Evolutionary conservation across 2,888 invertebrate genomes (phyloP).

Genomic region (Ennomos quercinarius): DNA sequence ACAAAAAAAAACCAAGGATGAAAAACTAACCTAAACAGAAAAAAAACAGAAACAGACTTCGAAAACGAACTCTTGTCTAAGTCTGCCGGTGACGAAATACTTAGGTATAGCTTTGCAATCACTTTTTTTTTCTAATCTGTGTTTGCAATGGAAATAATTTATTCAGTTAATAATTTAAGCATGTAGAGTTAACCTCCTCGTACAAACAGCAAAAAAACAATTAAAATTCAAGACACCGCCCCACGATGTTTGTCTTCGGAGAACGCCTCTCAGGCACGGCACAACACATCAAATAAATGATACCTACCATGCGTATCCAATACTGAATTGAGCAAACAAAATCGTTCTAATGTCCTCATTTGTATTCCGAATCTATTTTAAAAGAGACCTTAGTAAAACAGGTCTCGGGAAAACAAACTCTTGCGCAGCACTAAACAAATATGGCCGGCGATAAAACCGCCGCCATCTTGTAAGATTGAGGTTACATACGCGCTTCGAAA

Average conservation of each 20-base stretch:
- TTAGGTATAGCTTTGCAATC: no score
- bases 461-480: conserved; percentile 82
- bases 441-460: conserved; percentile 77
- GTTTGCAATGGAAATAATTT: conserved; percentile 6
- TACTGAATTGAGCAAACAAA: conserved; percentile 48
- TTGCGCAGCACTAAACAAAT: conserved; percentile 78
- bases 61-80: no score
- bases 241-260: conserved; percentile 44
- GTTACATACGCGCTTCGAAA: conserved; percentile 70
- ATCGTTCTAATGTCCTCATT: conserved; percentile 67
- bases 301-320: conserved; percentile 37
- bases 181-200: conserved; percentile 11
- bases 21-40: no score
- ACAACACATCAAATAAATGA: conserved; percentile 37
- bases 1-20: no score
- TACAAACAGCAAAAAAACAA: conserved; percentile 23
- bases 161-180: conserved; percentile 10
- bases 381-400: conserved; percentile 74
- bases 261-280: conserved; percentile 40
- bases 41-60: no score
- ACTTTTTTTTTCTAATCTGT: neutral
- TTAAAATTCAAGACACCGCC: conserved; percentile 44
- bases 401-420: conserved; percentile 79
- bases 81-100: no score
- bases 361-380: conserved; percentile 62